Evolutionary conservation across 2,888 invertebrate species (phyloP), one percentile per base, ranked within the genome.

Genomic region (Machimus atricapillus): DNA sequence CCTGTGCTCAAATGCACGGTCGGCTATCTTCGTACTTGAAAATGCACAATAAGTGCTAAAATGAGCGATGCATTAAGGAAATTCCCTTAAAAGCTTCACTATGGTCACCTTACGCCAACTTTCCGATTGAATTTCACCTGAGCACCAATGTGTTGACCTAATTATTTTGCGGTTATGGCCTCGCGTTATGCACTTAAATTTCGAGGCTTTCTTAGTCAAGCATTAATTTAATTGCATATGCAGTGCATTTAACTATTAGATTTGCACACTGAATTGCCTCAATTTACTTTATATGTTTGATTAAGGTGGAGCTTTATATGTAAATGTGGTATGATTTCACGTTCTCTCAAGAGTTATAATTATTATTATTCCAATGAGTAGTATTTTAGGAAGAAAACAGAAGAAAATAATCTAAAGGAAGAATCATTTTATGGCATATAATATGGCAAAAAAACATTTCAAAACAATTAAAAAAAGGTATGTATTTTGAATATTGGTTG

Each of bases 11-110:
- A 58, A 66, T 82, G 82, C 81, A 56, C 7, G 56, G 52, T 27
- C n/a, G 52, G 27, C 27, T 52, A n/a, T 16, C 81, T 66, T 66
- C 46, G 56, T 52, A 81, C 56, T 27, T 31, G 19, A 37, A 43
- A 78, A 27, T 78, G 78, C 78, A 78, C 43, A 78, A 27, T 82
- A 82, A 82, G 82, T 82, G 82, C 58, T 82, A 58, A 82, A 82
- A 37, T 82, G 82, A 82, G 37, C 58, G 82, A 82, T 82, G 40
- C 82, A 58, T 52, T 82, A 82, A 82, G 82, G 82, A 82, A 82
- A 82, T 82, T 52, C 31, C 79, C 31, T 31, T 79, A 79, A 79
- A 79, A 52, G 52, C 79, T 14, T n/a, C 52, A 31, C 46, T 52
- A 52, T 46, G 79, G 79, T 52, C 52, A 79, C 52, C 19, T 79